phyloP scores from a whole-genome alignment of 2,113 vertebrate genomes.

The Toxotes chatareus region DNA sequence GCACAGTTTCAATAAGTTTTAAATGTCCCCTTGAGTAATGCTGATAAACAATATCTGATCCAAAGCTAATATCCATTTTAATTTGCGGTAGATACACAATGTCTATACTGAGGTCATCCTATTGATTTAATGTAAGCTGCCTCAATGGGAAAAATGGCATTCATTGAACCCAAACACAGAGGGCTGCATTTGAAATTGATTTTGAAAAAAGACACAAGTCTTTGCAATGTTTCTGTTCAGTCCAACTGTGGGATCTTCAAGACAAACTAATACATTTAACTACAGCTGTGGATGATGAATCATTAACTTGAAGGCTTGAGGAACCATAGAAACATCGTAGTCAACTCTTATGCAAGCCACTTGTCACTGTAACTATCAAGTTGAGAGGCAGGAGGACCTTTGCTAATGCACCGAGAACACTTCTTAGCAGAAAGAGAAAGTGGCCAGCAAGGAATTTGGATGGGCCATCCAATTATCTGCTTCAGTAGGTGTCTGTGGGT shows the following conservation, averaged over 20 bases:
- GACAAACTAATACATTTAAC: conserved; percentile 55
- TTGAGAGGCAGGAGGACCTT: conserved; percentile 19
- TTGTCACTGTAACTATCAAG: conserved; percentile 45
- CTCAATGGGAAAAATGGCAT: conserved; percentile 54
- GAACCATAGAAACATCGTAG: conserved; percentile 44
- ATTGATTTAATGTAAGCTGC: conserved; percentile 69
- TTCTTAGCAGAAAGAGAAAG: conserved; percentile 37
- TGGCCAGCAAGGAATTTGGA: conserved; percentile 48
- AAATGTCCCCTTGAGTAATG: conserved; percentile 46
- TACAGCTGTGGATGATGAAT: conserved; percentile 25
- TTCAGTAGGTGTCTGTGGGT: conserved; percentile 54
- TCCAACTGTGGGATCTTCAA: conserved; percentile 36
- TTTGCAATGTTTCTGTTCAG: conserved; percentile 24
- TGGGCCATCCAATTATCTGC: conserved; percentile 64
- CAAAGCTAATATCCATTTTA: conserved; percentile 70
- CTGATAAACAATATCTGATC: conserved; percentile 69
- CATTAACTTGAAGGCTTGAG: conserved; percentile 35
- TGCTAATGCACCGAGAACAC: conserved; percentile 27
- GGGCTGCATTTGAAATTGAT: conserved; percentile 65
- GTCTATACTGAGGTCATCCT: conserved; percentile 63
- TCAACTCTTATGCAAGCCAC: conserved; percentile 43
- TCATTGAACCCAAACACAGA: conserved; percentile 49
- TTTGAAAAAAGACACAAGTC: conserved; percentile 33
- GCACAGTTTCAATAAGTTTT: conserved; percentile 31
- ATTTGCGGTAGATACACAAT: conserved; percentile 64